Conservation (phyloP, 2,113 vertebrate genomes). For the Nycticebus coucang region DNA sequence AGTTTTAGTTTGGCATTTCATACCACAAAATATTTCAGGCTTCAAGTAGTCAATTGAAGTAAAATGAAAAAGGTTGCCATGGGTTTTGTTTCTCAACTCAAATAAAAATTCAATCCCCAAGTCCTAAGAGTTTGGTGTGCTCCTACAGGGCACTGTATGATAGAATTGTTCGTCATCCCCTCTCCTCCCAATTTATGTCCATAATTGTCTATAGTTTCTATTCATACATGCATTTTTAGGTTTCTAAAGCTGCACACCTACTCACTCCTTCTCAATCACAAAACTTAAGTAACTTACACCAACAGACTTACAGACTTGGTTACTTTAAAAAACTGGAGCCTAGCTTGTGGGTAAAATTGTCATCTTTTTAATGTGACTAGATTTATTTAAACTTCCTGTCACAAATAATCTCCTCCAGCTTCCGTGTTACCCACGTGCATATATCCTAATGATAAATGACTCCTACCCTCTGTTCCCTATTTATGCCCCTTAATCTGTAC, state of each 20-base stretch:
- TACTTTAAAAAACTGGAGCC: constrained; percentile 31
- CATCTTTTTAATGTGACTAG: neutral
- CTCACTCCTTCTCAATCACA: neutral
- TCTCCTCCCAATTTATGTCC: neutral
- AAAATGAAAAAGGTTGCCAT: neutral
- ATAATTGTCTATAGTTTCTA: neutral
- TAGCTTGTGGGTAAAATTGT: constrained; percentile 16
- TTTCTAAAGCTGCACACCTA: constrained; percentile 11
- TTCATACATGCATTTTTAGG: neutral
- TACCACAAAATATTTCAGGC: constrained; percentile 42
- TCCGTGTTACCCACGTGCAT: neutral
- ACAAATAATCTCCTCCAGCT: neutral
- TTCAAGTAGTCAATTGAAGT: constrained; percentile 33
- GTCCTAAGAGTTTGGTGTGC: neutral
- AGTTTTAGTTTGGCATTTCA: constrained; percentile 33
- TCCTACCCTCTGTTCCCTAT: neutral
- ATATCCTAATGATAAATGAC: neutral
- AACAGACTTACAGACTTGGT: constrained; percentile 11
- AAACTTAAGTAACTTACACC: constrained; percentile 49
- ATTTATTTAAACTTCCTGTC: constrained; percentile 18
- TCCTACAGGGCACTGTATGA: neutral
- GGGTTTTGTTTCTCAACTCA: neutral
- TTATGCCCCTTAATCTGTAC: neutral
- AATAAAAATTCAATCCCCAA: constrained; percentile 56
- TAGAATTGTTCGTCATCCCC: neutral